These are phyloP conservation scores for Proteles cristata DNA, from an alignment of 2,113 vertebrate genomes.

Conservation along the genomic window DNA sequence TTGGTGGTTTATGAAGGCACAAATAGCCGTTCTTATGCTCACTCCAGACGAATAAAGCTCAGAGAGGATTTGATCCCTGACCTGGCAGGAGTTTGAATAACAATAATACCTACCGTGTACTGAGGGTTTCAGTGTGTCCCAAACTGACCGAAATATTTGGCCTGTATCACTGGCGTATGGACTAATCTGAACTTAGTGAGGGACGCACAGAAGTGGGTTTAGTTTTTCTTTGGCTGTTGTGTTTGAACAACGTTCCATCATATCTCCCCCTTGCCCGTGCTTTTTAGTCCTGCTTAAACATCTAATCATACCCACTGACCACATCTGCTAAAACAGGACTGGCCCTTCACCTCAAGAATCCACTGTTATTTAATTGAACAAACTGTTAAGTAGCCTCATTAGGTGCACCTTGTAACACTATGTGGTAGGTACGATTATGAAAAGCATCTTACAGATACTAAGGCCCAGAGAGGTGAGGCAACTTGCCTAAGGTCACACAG, in stretches of 20 bases:
- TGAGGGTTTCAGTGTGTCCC: background rate
- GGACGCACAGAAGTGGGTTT: background rate
- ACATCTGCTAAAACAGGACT: background rate
- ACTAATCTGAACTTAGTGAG: background rate
- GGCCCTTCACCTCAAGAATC: background rate
- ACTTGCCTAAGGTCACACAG: background rate
- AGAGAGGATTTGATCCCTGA: background rate
- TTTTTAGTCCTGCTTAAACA: background rate
- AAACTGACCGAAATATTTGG: background rate
- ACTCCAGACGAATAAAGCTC: background rate
- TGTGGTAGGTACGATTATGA: background rate
- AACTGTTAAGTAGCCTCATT: background rate
- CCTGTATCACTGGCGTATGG: background rate
- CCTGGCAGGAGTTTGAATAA: background rate
- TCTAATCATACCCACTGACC: background rate
- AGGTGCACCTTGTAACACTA: background rate
- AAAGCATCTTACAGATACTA: background rate
- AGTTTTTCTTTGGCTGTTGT: background rate
- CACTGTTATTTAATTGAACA: background rate
- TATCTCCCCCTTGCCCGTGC: background rate
- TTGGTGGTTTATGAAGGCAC: background rate
- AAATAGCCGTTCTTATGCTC: background rate
- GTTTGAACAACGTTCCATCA: background rate
- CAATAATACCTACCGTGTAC: background rate
- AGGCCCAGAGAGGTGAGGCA: background rate